phyloP scores from a whole-genome alignment of 2,888 invertebrate species.

The Scaptomyza flava region DNA sequence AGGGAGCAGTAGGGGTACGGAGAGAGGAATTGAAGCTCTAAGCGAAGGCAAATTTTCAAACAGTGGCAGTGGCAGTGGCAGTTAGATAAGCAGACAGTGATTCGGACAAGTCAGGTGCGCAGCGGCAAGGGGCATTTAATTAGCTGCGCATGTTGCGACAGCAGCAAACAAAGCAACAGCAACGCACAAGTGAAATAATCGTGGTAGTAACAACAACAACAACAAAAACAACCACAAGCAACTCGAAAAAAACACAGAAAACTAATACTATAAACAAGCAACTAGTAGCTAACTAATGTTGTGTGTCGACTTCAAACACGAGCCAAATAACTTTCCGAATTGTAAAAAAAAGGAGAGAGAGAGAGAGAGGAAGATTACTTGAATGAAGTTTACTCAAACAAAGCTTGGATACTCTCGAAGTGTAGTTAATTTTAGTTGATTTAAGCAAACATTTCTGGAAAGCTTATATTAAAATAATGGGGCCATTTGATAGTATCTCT shows the following conservation, averaged over 20 bases:
- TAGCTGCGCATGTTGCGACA: constrained; percentile 67
- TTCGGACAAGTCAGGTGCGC: constrained; percentile 2
- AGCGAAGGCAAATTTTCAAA: constrained; percentile 44
- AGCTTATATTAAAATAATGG: no score
- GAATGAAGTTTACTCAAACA: no score
- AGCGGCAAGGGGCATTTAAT: constrained; percentile 53
- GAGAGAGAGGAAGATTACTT: background rate
- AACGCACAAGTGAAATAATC: constrained; percentile 48
- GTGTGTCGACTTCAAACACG: constrained; percentile 52
- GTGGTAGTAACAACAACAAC: constrained; percentile 41
- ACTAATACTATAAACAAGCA: constrained; percentile 8
- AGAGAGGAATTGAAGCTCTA: background rate
- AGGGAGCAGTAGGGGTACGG: background rate
- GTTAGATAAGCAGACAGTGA: constrained; percentile 50
- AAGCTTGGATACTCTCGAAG: no score
- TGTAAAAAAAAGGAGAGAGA: constrained; percentile 5
- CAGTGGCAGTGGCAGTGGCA: constrained; percentile 56
- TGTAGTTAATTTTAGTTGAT: no score
- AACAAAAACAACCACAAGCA: constrained; percentile 11
- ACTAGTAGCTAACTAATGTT: constrained; percentile 59
- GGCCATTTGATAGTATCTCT: no score
- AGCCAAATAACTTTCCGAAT: constrained; percentile 24
- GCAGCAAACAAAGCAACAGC: constrained; percentile 22
- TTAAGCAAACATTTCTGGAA: no score
- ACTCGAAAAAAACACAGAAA: constrained; percentile 13